Conservation (phyloP, 2,888 invertebrate genomes). For the Teleiodes luculella region DNA sequence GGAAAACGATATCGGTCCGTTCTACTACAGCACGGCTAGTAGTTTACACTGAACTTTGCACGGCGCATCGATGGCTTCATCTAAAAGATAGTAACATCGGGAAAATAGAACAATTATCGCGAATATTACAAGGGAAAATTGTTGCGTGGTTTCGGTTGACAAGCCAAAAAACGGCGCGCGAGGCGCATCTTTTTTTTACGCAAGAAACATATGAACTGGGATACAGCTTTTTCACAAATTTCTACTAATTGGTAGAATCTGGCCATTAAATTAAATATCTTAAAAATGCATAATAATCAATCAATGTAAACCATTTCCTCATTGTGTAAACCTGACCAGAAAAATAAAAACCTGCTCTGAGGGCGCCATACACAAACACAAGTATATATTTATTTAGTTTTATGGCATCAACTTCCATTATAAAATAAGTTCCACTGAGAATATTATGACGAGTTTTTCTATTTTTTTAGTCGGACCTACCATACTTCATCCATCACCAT, state of each 20-base stretch:
- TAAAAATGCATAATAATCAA: no score
- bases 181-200: conserved; percentile 69
- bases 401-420: no score
- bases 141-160: conserved; percentile 79
- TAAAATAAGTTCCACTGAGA: no score
- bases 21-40: conserved; percentile 46
- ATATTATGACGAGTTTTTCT: no score
- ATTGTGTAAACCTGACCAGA: no score
- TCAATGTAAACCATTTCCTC: no score
- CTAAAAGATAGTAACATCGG: conserved; percentile 51
- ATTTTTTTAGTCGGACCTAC: no score
- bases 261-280: no score
- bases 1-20: conserved; percentile 53
- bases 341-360: no score
- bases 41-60: conserved; percentile 49
- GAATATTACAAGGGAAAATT: conserved; percentile 62
- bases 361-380: no score
- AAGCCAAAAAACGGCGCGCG: conserved; percentile 89
- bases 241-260: conserved; percentile 18
- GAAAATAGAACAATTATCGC: conserved; percentile 54
- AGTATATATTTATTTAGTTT: no score
- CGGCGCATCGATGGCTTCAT: conserved; percentile 54
- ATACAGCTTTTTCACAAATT: conserved; percentile 24
- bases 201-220: conserved; percentile 77
- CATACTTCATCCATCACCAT: no score